Percentiles rank a stretch among this genome's conserved stretches.
phyloP scores from a whole-genome alignment of 2,888 invertebrate species.

The Cryptocephalus moraei region DNA sequence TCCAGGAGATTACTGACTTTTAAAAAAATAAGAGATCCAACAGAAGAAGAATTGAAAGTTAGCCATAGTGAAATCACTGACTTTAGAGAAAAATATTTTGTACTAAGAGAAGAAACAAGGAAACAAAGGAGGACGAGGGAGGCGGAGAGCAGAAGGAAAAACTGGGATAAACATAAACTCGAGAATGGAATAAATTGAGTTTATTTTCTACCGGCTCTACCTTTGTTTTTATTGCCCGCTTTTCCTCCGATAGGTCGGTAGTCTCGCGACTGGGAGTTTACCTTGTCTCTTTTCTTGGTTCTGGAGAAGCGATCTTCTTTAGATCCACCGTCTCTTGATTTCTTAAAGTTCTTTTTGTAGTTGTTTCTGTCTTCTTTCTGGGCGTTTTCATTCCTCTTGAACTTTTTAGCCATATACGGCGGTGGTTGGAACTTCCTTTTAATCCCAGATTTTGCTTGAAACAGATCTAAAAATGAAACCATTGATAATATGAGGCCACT shows the following conservation, averaged over 20 bases:
- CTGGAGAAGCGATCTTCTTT: slow-evolving; percentile 9
- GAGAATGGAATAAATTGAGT: no score
- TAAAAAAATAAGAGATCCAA: slow-evolving; percentile 57
- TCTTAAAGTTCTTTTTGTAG: slow-evolving; percentile 2
- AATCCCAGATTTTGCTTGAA: slow-evolving; percentile 15
- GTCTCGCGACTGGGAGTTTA: slow-evolving; percentile 27
- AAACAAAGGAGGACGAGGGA: slow-evolving; percentile 47
- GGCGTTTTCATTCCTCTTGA: slow-evolving; percentile 4
- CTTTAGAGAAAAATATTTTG: slow-evolving; percentile 62
- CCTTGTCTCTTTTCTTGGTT: slow-evolving; percentile 29
- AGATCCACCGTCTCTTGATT: slow-evolving; percentile 5
- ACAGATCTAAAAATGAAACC: slow-evolving; percentile 21
- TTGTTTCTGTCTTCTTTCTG: neutral
- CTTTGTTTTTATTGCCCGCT: neutral
- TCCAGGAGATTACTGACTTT: slow-evolving; percentile 79
- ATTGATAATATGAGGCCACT: slow-evolving; percentile 1
- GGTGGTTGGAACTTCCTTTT: slow-evolving; percentile 11
- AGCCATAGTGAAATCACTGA: slow-evolving; percentile 33
- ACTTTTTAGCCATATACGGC: neutral
- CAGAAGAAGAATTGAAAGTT: slow-evolving; percentile 31
- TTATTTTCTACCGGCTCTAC: no score
- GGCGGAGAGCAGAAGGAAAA: slow-evolving; percentile 27
- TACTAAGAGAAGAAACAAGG: slow-evolving; percentile 54
- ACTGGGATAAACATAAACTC: slow-evolving; percentile 20
- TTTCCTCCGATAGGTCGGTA: slow-evolving; percentile 28